A percentile compares a stretch with the other conserved stretches of the same genome.
These are phyloP conservation scores for Junonia oenone DNA, from an alignment of 2,888 invertebrate species.

Conservation along the genomic window DNA sequence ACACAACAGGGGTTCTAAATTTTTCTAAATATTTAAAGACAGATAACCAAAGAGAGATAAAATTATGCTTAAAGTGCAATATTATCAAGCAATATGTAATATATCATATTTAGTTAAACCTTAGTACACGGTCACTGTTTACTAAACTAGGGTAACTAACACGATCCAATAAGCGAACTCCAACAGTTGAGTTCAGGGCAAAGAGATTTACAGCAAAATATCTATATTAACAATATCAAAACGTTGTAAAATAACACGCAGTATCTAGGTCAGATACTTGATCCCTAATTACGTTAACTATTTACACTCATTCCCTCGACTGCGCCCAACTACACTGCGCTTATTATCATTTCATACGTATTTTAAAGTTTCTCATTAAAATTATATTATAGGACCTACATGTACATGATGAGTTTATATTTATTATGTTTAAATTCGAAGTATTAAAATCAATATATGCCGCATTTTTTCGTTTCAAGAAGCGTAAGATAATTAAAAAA, in stretches of 20 bases:
- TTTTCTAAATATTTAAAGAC: too few species aligned
- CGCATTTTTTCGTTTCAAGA: too few species aligned
- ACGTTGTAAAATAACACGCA: neutral
- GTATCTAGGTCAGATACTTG: neutral
- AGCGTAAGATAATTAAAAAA: too few species aligned
- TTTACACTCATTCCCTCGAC: neutral
- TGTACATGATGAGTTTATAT: neutral
- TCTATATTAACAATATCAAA: neutral
- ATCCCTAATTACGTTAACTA: conserved; percentile 1
- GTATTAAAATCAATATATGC: neutral
- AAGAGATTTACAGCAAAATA: neutral
- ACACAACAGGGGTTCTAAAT: too few species aligned
- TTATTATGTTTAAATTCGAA: neutral
- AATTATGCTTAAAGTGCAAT: neutral
- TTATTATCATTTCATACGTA: neutral
- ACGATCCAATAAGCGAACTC: neutral
- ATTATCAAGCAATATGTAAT: neutral
- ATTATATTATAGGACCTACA: neutral
- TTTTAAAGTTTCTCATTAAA: neutral
- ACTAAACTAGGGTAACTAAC: neutral
- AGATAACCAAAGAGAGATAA: too few species aligned
- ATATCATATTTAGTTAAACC: neutral
- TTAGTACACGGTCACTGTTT: neutral
- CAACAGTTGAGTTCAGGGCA: too few species aligned
- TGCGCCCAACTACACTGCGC: neutral